These are phyloP conservation scores for Asteroscopus sphinx DNA, from an alignment of 2,888 invertebrate species.

Conservation along the genomic window DNA sequence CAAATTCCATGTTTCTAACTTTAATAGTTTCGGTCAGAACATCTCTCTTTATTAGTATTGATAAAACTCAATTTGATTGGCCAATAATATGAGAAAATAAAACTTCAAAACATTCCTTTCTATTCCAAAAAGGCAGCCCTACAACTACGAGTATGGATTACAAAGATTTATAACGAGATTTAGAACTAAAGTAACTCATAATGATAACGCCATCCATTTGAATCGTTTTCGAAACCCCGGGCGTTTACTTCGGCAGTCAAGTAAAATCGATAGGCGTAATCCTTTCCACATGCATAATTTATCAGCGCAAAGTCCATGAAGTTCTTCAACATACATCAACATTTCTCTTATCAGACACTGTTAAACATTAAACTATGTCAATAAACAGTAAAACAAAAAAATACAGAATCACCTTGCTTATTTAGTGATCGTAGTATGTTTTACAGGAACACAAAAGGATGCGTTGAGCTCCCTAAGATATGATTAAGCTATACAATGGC, in stretches of 20 bases:
- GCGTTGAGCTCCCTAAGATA: too few species aligned
- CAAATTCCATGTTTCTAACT: too few species aligned
- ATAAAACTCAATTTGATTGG: too few species aligned
- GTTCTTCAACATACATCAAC: conserved; percentile 3
- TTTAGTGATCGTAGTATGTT: too few species aligned
- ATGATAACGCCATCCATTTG: conserved; percentile 27
- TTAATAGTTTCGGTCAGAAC: too few species aligned
- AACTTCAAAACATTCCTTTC: neutral
- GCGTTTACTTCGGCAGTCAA: conserved; percentile 5
- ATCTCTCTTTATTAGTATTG: too few species aligned
- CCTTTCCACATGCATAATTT: conserved; percentile 33
- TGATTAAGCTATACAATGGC: too few species aligned
- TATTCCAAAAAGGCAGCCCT: neutral
- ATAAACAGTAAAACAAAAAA: too few species aligned
- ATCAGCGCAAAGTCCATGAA: conserved; percentile 15
- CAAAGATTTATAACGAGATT: conserved; percentile 11
- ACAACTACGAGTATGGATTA: conserved; percentile 4
- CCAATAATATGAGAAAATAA: neutral
- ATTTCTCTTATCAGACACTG: too few species aligned
- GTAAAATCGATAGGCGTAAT: conserved; percentile 13
- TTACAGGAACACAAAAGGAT: too few species aligned
- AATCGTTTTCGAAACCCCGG: conserved; percentile 18
- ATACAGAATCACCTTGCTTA: too few species aligned
- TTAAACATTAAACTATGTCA: too few species aligned
- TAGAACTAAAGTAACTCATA: conserved; percentile 9